Evolutionary conservation across 2,888 invertebrate species (phyloP), one percentile per base, ranked within the genome.

Genomic region (Diplazon laetatorius): DNA sequence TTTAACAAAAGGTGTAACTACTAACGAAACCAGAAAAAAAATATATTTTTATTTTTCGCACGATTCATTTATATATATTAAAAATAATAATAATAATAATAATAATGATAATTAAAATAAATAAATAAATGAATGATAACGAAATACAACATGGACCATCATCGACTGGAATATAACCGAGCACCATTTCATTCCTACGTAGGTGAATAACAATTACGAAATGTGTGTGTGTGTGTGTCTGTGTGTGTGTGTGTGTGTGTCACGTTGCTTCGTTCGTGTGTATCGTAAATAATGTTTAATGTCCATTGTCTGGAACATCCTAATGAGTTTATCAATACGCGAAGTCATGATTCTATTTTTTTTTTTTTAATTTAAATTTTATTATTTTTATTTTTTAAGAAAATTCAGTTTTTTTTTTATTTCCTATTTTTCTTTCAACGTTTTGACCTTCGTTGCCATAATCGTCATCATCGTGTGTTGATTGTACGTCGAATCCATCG

Each of bases 271-370:
- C 50, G 59, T 52, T 5, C 55, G 37, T 68, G 69, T 55, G 42
- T 69, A 42, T 62, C 39, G 14, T 46, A 74, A n/a, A 60, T 74
- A 20, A 42, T 66, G 16, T 59, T 78, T 74, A 80, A 70, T 80
- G 80, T 87, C 85, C 87, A 88, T 83, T 89, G 91, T 91, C 91
- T 91, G 91, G 91, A 91, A 91, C 90, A 89, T 85, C 90, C 91
- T 91, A 89, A 90, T 88, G 85, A 90, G 86, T 89, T n/a, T 89
- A 87, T 85, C 59, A 35, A 65, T 20, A 65, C 44, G 63, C 50
- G 60, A 30, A 30, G 35, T 76, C 65, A 37, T 35, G 16, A 42
- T 55, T 30, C n/a, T n/a, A n/a, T n/a, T n/a, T n/a, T n/a, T n/a
- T n/a, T n/a, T n/a, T n/a, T n/a, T n/a, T n/a, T n/a, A n/a, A n/a